Percentiles rank a stretch among this genome's conserved stretches.
These are phyloP conservation scores for Scaptomyza polygonia DNA, from an alignment of 2,888 invertebrate species.

Conservation along the genomic window DNA sequence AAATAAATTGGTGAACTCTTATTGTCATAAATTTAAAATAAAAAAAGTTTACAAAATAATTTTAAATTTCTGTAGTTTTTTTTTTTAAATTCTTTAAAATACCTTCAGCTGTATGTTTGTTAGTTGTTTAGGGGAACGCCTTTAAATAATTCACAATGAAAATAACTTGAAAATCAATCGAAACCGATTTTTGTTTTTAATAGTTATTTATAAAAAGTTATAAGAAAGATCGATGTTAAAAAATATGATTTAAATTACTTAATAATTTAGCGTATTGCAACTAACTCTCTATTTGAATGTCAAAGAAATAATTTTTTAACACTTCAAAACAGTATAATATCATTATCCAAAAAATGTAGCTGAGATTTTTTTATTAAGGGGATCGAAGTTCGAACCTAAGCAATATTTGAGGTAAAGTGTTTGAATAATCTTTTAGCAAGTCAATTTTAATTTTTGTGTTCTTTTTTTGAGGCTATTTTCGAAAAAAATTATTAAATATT, in stretches of 20 bases:
- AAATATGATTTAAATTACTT: no score
- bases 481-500: background rate
- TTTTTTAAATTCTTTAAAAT: slow-evolving; percentile 41
- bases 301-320: background rate
- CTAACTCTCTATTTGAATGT: background rate
- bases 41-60: slow-evolving; percentile 5
- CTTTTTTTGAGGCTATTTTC: background rate
- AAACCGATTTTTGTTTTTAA: background rate
- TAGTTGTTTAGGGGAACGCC: background rate
- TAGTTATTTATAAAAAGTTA: no score
- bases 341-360: background rate
- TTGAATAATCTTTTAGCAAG: background rate
- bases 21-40: slow-evolving; percentile 68
- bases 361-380: background rate
- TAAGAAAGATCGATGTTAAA: no score
- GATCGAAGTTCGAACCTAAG: background rate
- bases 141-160: slow-evolving; percentile 30
- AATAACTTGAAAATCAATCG: background rate
- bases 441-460: background rate
- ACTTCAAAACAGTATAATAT: background rate
- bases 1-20: slow-evolving; percentile 58
- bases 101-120: slow-evolving; percentile 21
- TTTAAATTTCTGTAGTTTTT: slow-evolving; percentile 23
- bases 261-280: no score
- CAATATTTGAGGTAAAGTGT: slow-evolving; percentile 1